A percentile compares a stretch with the other conserved stretches of the same genome.
These are phyloP conservation scores for Perognathus longimembris DNA, from an alignment of 2,113 vertebrate species.

Conservation along the genomic window DNA sequence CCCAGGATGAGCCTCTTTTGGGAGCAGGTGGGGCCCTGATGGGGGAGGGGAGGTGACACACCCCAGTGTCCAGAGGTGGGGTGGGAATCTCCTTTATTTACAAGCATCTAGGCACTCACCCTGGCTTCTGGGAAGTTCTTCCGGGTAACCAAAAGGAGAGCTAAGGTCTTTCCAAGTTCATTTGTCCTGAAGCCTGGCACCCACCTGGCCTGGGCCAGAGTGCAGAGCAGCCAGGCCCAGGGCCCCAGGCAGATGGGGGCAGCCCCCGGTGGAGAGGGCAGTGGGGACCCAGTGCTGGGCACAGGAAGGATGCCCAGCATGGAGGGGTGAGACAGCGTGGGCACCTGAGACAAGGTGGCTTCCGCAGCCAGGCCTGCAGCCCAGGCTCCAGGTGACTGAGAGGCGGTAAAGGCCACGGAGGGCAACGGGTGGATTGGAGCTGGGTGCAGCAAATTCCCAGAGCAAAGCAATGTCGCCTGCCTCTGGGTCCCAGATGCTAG, in stretches of 20 bases:
- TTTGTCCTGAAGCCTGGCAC: accelerated
- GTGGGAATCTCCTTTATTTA: too few relatives aligned
- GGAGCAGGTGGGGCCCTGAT: not conserved
- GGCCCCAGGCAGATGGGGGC: not conserved
- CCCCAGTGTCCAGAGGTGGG: too few relatives aligned
- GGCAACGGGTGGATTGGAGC: too few relatives aligned
- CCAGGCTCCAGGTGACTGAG: too few relatives aligned
- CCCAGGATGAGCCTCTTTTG: not conserved
- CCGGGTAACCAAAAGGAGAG: too few relatives aligned
- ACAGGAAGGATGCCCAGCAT: not conserved
- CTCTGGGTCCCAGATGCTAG: too few relatives aligned
- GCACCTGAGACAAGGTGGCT: too few relatives aligned
- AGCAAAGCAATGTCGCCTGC: not conserved
- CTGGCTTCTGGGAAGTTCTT: too few relatives aligned
- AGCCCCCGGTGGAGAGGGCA: not conserved
- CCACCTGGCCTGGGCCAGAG: not conserved
- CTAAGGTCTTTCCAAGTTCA: accelerated
- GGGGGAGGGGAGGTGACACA: not conserved
- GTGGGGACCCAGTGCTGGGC: not conserved
- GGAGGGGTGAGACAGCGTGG: too few relatives aligned
- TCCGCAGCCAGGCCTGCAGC: too few relatives aligned
- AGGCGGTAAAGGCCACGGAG: too few relatives aligned
- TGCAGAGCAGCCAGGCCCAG: not conserved
- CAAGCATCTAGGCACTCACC: not conserved
- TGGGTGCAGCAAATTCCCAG: not conserved